Percentiles rank a stretch among this genome's conserved stretches.
Conservation (phyloP, 2,113 vertebrate genomes). For the Trochalopteron elliotii region DNA sequence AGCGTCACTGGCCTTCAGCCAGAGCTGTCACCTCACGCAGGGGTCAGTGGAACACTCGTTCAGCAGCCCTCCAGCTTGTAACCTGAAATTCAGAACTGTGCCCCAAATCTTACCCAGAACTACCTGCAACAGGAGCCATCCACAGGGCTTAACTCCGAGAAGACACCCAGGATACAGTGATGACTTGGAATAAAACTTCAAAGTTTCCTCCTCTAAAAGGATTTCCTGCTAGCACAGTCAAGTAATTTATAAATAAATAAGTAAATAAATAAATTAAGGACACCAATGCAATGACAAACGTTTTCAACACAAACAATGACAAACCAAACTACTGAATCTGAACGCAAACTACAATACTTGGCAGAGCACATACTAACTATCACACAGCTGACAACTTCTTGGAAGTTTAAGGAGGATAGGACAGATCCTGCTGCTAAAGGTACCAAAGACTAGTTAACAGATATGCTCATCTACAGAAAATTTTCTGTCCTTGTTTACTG, state of each 20-base stretch:
- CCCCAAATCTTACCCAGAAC: neutral
- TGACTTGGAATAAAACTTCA: neutral
- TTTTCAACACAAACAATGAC: neutral
- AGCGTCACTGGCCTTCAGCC: neutral
- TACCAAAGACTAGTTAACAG: neutral
- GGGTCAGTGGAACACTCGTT: neutral
- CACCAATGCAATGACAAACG: neutral
- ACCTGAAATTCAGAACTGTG: neutral
- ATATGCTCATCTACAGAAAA: neutral
- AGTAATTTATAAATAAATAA: neutral
- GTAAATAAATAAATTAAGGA: neutral
- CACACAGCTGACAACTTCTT: neutral
- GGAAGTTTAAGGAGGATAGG: neutral
- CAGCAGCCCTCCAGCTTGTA: neutral
- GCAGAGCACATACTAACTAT: neutral
- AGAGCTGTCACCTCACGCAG: constrained; percentile 9
- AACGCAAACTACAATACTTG: neutral
- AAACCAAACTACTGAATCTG: neutral
- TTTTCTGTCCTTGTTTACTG: neutral
- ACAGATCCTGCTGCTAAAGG: neutral
- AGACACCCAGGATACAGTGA: neutral
- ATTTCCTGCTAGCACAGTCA: neutral
- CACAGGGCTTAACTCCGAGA: neutral
- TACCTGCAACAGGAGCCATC: neutral
- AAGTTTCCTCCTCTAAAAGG: neutral